Conservation (phyloP, 2,888 invertebrate species). For the Mesopsocus fuscifrons region DNA sequence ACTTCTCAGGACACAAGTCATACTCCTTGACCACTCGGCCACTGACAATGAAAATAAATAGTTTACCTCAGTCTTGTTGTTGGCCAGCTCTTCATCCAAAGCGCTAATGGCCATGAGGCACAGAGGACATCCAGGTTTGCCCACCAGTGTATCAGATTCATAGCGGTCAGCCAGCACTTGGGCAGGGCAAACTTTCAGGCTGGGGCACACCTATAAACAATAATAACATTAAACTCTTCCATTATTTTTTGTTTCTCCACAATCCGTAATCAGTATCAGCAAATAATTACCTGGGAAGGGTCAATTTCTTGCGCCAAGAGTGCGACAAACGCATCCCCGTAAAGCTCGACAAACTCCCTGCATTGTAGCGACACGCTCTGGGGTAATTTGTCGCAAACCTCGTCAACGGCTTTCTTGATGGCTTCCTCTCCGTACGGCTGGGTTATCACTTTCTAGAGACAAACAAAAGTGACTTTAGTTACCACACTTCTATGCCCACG, state of each 20-base stretch:
- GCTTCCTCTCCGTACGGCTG: conserved; percentile 25
- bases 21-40: no score
- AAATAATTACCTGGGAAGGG: conserved; percentile 38
- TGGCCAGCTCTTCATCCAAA: conserved; percentile 49
- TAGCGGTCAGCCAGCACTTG: conserved; percentile 24
- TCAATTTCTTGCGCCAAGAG: conserved; percentile 60
- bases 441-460: conserved; percentile 17
- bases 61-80: conserved; percentile 53
- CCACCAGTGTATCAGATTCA: conserved; percentile 24
- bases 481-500: no score
- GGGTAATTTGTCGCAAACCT: conserved; percentile 51
- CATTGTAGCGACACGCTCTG: conserved; percentile 41
- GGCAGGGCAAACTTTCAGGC: conserved; percentile 45
- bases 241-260: not conserved
- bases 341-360: conserved; percentile 51
- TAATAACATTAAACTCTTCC: conserved; percentile 16
- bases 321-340: conserved; percentile 61
- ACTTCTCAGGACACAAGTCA: no score
- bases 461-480: no score
- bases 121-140: conserved; percentile 56
- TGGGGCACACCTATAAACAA: conserved; percentile 42
- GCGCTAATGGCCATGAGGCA: conserved; percentile 67
- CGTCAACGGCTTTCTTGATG: conserved; percentile 43
- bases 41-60: no score
- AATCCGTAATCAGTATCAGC: not conserved